Conservation (phyloP, 2,888 invertebrate genomes). For the Limenitis arthemis region DNA sequence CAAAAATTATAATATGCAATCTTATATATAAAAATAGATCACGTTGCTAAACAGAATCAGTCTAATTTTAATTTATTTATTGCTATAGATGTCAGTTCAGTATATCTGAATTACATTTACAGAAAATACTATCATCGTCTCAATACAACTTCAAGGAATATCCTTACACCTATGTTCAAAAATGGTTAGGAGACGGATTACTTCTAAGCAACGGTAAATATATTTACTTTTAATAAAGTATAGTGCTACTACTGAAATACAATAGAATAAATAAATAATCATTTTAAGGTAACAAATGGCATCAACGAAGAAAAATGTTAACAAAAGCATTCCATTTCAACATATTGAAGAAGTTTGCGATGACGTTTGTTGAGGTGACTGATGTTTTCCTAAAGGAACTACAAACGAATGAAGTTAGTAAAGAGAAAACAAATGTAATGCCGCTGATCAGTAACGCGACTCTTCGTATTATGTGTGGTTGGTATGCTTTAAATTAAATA, state of each 20-base stretch:
- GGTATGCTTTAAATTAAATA: not conserved
- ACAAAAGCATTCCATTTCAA: constrained; percentile 62
- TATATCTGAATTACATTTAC: constrained; percentile 4
- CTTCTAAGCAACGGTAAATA: constrained; percentile 16
- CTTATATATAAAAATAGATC: too few relatives aligned
- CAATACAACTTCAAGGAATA: constrained; percentile 10
- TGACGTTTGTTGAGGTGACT: constrained; percentile 44
- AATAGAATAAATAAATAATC: constrained; percentile 27
- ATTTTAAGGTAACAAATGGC: constrained; percentile 40
- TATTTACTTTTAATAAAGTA: constrained; percentile 6
- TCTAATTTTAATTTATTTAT: too few relatives aligned
- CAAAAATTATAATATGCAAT: too few relatives aligned
- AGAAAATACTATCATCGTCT: constrained; percentile 11
- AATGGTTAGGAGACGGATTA: constrained; percentile 15
- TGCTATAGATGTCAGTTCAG: not conserved
- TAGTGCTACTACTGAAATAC: constrained; percentile 1
- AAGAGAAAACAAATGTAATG: constrained; percentile 41
- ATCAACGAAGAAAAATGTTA: constrained; percentile 50
- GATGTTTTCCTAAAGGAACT: constrained; percentile 33
- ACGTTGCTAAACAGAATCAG: too few relatives aligned
- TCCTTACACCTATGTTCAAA: constrained; percentile 10
- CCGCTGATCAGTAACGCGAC: constrained; percentile 51
- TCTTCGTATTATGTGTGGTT: constrained; percentile 34
- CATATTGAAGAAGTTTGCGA: constrained; percentile 46
- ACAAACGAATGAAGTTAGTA: constrained; percentile 12